Percentiles rank a stretch among this genome's conserved stretches.
Conservation (phyloP, 2,797 vertebrate genomes). For the Rallus crepitans region DNA sequence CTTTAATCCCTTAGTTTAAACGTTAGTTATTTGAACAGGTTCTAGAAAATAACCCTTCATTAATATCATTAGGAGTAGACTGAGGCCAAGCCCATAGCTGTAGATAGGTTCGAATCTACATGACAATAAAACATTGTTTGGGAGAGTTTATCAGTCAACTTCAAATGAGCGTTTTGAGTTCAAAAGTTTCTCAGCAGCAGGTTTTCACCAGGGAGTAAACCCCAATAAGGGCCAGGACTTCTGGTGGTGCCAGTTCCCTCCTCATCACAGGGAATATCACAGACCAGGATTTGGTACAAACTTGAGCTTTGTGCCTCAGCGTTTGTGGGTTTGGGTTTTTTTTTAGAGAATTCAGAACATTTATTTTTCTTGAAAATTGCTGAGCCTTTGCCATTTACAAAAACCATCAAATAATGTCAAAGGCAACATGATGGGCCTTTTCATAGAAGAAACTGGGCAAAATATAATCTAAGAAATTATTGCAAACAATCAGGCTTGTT, state of each 20-base stretch:
- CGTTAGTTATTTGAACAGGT: slow-evolving; percentile 6
- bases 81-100: neutral
- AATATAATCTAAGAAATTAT: neutral
- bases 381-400: neutral
- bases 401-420: neutral
- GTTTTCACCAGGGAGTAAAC: slow-evolving; percentile 2
- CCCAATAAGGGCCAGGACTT: neutral
- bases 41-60: slow-evolving; percentile 33
- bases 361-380: neutral
- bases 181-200: slow-evolving; percentile 10
- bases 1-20: neutral
- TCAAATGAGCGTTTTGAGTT: neutral
- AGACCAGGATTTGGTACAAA: neutral
- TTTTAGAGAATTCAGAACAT: neutral
- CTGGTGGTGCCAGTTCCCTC: neutral
- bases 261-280: neutral
- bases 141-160: neutral
- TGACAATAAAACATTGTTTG: neutral
- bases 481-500: neutral
- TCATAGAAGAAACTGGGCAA: neutral
- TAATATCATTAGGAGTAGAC: neutral
- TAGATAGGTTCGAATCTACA: neutral
- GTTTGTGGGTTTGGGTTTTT: neutral
- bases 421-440: neutral
- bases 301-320: neutral